Conservation (phyloP, 1,140 invertebrate species). For the Tachypleus tridentatus region DNA sequence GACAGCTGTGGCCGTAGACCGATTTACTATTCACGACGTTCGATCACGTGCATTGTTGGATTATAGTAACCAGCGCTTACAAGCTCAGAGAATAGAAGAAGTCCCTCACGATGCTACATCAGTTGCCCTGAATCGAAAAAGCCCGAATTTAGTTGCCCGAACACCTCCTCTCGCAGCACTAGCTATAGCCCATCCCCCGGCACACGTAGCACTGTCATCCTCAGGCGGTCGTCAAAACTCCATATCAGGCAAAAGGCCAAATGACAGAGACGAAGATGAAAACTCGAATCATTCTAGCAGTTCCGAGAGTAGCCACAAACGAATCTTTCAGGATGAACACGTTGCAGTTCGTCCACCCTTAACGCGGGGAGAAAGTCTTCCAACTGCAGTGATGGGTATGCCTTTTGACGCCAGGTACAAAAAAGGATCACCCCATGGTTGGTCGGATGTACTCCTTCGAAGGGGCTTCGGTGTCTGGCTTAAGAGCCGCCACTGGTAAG, state of each 20-base stretch:
- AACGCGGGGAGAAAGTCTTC: conserved; percentile 80
- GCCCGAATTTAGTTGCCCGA: conserved; percentile 7
- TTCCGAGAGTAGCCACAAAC: conserved; percentile 4
- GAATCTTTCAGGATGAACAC: conserved; percentile 8
- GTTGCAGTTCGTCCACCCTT: conserved; percentile 50
- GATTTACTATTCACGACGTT: conserved; percentile 9
- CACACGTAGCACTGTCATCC: neutral
- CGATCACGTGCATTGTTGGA: conserved; percentile 8
- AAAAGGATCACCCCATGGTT: conserved; percentile 38
- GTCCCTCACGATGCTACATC: conserved; percentile 8
- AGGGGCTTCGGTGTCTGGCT: conserved; percentile 45
- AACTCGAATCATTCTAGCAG: neutral
- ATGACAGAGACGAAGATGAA: conserved; percentile 16
- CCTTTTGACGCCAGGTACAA: conserved; percentile 49
- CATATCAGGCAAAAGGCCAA: neutral
- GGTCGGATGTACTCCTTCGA: conserved; percentile 82
- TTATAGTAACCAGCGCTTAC: conserved; percentile 12
- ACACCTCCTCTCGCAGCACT: conserved; percentile 1
- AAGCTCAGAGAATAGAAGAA: conserved; percentile 5
- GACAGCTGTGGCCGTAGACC: neutral
- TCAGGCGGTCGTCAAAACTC: conserved; percentile 2
- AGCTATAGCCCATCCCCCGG: conserved; percentile 6
- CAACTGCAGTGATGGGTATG: conserved; percentile 49
- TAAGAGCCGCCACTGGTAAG: no score
- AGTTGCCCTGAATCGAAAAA: conserved; percentile 13